phyloP scores from a whole-genome alignment of 2,888 invertebrate genomes.

The Melangyna quadrimaculata region DNA sequence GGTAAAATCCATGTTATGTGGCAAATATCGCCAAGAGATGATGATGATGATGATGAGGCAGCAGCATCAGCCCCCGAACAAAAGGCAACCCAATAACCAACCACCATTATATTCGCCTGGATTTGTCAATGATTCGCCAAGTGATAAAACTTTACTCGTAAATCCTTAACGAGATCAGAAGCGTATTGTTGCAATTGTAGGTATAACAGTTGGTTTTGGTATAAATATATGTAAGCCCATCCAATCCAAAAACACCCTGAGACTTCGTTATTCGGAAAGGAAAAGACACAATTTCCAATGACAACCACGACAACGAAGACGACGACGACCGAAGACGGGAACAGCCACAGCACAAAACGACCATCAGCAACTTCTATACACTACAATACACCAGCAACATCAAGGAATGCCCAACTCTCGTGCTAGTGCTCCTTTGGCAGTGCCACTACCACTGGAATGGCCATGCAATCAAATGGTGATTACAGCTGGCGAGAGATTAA shows the following conservation, averaged over 20 bases:
- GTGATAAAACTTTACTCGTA: constrained; percentile 81
- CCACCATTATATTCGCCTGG: constrained; percentile 74
- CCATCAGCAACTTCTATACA: background rate
- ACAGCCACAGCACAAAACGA: constrained; percentile 11
- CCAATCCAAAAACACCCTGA: constrained; percentile 13
- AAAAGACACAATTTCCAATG: constrained; percentile 51
- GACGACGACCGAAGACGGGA: constrained; percentile 10
- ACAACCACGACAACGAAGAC: constrained; percentile 42
- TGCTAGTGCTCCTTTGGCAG: constrained; percentile 64
- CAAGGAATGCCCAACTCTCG: constrained; percentile 59
- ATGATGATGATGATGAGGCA: constrained; percentile 62
- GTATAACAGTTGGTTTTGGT: background rate
- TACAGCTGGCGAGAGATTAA: constrained; percentile 69
- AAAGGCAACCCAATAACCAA: constrained; percentile 37
- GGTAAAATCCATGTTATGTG: constrained; percentile 72
- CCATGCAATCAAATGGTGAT: constrained; percentile 72
- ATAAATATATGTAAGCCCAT: background rate
- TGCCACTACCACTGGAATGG: constrained; percentile 51
- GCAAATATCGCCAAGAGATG: constrained; percentile 67
- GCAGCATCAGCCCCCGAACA: constrained; percentile 9
- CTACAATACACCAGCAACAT: constrained; percentile 14
- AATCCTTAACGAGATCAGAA: constrained; percentile 75
- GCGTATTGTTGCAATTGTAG: constrained; percentile 73
- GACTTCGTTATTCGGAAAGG: constrained; percentile 41
- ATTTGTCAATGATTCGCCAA: constrained; percentile 81